These are phyloP conservation scores for Chrosomus eos DNA, from an alignment of 2,797 vertebrate species.

Conservation along the genomic window DNA sequence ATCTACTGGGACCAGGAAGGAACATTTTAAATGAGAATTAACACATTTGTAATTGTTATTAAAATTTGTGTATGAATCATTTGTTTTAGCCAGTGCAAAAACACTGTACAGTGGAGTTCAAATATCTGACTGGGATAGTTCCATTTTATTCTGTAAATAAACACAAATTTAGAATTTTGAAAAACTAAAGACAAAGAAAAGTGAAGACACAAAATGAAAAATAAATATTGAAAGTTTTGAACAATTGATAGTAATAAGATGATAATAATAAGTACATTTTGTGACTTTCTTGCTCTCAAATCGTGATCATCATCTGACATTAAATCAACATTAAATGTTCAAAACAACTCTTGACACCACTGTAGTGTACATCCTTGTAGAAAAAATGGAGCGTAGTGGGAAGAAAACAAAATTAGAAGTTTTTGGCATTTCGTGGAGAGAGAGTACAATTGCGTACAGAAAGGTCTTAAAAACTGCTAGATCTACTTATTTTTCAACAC, in stretches of 20 bases:
- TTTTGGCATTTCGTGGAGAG: no score
- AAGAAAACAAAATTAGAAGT: no score
- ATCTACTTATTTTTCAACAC: no score
- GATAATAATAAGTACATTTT: not conserved
- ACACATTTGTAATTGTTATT: not conserved
- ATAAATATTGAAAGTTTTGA: not conserved
- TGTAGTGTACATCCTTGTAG: not conserved
- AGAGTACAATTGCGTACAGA: no score
- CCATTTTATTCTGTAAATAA: not conserved
- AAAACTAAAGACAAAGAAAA: not conserved
- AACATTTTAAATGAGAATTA: slow-evolving; percentile 14
- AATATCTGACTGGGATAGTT: not conserved
- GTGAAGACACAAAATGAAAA: not conserved
- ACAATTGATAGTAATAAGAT: slow-evolving; percentile 2
- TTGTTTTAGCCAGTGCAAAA: not conserved
- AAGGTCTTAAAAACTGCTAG: no score
- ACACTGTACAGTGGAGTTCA: not conserved
- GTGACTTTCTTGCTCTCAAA: not conserved
- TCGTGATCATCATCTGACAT: not conserved
- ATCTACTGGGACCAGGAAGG: slow-evolving; percentile 20
- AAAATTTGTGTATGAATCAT: not conserved
- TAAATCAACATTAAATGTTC: not conserved
- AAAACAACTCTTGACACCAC: not conserved
- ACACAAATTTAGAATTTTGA: not conserved
- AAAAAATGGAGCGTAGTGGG: no score